Percentiles rank a stretch among this genome's conserved stretches.
Conservation (phyloP, 2,888 invertebrate species). For the Autographa pulchrina region DNA sequence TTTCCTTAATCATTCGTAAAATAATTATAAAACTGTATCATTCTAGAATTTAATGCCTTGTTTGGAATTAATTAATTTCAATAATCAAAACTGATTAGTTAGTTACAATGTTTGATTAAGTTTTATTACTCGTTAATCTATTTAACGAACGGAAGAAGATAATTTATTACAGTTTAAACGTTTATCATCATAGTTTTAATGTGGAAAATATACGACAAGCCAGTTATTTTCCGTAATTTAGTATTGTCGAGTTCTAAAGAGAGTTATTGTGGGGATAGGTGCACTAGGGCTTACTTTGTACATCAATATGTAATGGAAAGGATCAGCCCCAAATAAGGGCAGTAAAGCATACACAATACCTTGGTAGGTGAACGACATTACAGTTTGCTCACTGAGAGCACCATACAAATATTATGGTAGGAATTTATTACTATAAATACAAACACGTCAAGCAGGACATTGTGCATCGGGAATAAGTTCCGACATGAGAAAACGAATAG, state of each 20-base stretch:
- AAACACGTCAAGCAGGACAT: slow-evolving; percentile 4
- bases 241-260: background rate
- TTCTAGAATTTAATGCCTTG: background rate
- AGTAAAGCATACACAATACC: background rate
- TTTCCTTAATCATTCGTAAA: background rate
- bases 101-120: background rate
- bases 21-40: background rate
- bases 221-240: background rate
- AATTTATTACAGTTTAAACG: slow-evolving; percentile 4
- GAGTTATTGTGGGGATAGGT: background rate
- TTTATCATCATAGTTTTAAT: background rate
- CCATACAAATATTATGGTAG: background rate
- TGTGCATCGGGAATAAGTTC: background rate
- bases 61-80: background rate
- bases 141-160: slow-evolving; percentile 4
- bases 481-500: background rate
- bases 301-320: background rate
- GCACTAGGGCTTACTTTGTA: background rate
- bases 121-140: slow-evolving; percentile 2
- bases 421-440: background rate
- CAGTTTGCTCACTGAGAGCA: background rate
- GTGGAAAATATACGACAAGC: background rate
- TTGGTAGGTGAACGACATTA: background rate
- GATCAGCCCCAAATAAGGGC: background rate
- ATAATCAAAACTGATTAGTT: slow-evolving; percentile 1